Conservation (phyloP, 30 jellyfish, hydroid and myxozoan species). For the Catostylus mosaicus region DNA sequence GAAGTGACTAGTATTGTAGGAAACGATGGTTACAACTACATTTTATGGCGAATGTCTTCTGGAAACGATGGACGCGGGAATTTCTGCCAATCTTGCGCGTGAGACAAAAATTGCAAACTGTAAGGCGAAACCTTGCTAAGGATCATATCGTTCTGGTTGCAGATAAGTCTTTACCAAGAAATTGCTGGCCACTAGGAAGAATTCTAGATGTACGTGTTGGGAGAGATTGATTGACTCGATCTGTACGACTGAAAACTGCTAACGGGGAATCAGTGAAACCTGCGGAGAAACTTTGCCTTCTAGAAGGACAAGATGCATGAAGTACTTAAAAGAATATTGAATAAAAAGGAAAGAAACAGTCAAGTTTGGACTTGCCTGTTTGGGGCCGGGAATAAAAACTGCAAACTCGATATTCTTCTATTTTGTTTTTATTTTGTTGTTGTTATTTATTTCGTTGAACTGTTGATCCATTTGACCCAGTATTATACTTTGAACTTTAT, state of each 20-base stretch:
- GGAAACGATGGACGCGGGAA: conserved; percentile 48
- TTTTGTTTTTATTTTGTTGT: too few species aligned
- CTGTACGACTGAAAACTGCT: not conserved
- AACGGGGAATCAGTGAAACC: not conserved
- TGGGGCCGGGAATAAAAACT: conserved; percentile 3
- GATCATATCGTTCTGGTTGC: conserved; percentile 28
- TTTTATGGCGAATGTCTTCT: conserved; percentile 41
- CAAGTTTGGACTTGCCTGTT: not conserved
- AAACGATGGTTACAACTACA: conserved; percentile 47
- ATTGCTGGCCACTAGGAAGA: conserved; percentile 42
- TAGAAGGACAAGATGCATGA: not conserved
- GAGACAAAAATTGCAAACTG: conserved; percentile 30
- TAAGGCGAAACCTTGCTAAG: conserved; percentile 13
- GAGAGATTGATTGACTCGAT: not conserved
- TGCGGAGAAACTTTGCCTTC: not conserved
- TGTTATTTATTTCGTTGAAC: too few species aligned
- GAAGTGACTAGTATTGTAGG: conserved; percentile 5
- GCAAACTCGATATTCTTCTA: too few species aligned
- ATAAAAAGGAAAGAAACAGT: too few species aligned
- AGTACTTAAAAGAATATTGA: not conserved
- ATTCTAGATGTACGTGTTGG: not conserved
- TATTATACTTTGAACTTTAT: too few species aligned
- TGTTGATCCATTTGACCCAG: too few species aligned
- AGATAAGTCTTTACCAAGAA: conserved; percentile 18
- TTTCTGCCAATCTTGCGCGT: conserved; percentile 32